Conservation (phyloP, 2,888 invertebrate genomes). For the Microctonus brassicae region DNA sequence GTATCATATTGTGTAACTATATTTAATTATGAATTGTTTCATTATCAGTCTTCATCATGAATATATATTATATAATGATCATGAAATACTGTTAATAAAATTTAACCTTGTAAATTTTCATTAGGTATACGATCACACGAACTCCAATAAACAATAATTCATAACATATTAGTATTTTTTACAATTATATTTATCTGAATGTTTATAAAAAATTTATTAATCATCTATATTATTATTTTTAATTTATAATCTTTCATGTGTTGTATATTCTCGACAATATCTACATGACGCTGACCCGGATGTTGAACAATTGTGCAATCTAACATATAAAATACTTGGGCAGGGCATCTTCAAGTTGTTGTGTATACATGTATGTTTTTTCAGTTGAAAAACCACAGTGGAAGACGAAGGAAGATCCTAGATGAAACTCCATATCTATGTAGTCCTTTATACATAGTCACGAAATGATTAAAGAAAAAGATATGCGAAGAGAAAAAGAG, state of each 20-base stretch:
- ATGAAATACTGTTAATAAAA: no score
- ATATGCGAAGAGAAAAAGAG: background rate
- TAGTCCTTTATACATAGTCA: background rate
- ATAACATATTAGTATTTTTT: background rate
- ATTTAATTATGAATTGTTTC: slow-evolving; percentile 4
- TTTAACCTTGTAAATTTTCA: background rate
- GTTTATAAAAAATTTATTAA: no score
- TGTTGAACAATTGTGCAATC: no score
- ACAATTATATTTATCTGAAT: no score
- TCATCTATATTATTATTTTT: no score
- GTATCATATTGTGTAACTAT: no score
- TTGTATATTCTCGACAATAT: no score
- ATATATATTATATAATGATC: no score
- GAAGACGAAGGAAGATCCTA: slow-evolving; percentile 7
- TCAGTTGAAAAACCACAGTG: background rate
- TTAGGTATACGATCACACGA: background rate
- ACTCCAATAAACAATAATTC: background rate
- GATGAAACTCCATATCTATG: slow-evolving; percentile 1
- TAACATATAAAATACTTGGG: background rate
- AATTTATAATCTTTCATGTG: no score
- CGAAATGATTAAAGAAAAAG: background rate
- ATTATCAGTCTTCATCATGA: no score
- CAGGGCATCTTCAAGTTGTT: background rate
- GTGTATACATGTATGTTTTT: background rate
- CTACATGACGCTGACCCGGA: no score